phyloP scores from a whole-genome alignment of 2,113 vertebrate species.

The Hyperopisus bebe region DNA sequence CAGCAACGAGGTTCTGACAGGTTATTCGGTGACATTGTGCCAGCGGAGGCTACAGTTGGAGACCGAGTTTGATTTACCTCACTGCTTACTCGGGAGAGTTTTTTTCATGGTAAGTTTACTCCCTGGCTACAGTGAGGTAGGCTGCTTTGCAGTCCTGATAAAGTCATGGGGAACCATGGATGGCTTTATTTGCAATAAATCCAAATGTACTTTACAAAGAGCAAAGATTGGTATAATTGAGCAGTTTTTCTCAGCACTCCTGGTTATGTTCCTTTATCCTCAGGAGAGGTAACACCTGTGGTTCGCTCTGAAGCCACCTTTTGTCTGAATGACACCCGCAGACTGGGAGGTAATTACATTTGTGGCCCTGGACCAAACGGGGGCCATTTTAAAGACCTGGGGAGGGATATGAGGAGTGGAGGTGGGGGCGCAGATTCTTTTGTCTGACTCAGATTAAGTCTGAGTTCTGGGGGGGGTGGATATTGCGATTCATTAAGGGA shows the following conservation, averaged over 20 bases:
- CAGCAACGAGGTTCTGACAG: constrained; percentile 39
- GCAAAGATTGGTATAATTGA: constrained; percentile 59
- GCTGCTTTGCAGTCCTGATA: not conserved
- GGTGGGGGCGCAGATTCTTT: constrained; percentile 46
- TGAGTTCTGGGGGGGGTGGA: constrained; percentile 55
- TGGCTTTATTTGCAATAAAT: not conserved
- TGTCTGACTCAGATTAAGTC: constrained; percentile 59
- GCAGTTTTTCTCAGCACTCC: constrained; percentile 60
- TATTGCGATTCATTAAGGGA: constrained; percentile 51
- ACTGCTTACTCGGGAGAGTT: not conserved
- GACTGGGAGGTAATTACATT: constrained; percentile 71
- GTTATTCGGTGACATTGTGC: constrained; percentile 46
- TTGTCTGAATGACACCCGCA: constrained; percentile 65
- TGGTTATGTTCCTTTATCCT: constrained; percentile 61
- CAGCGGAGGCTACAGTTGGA: constrained; percentile 44
- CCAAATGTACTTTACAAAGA: constrained; percentile 51
- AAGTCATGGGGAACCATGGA: not conserved
- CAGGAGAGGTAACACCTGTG: constrained; percentile 71
- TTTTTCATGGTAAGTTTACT: not conserved
- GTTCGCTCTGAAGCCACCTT: constrained; percentile 65
- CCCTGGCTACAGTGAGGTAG: not conserved
- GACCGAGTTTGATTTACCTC: constrained; percentile 38
- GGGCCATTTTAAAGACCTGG: constrained; percentile 57
- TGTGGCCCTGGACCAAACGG: constrained; percentile 60
- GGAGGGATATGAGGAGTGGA: constrained; percentile 53